phyloP scores from a whole-genome alignment of 2,797 vertebrate genomes.

The Bucorvus abyssinicus region DNA sequence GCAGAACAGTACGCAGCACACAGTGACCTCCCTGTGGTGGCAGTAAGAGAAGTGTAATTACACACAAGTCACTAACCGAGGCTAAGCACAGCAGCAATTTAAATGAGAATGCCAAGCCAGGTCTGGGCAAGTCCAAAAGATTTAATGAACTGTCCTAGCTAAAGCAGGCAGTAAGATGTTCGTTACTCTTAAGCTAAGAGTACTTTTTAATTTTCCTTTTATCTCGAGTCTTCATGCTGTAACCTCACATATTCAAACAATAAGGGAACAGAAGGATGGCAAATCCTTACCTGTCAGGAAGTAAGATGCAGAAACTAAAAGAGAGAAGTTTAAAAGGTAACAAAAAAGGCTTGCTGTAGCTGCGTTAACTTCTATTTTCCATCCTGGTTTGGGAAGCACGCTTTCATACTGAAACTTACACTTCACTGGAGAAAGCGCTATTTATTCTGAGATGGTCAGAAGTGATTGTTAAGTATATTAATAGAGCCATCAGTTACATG shows the following conservation, averaged over 20 bases:
- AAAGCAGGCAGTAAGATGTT: background rate
- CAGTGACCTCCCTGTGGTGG: background rate
- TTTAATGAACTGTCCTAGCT: background rate
- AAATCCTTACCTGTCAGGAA: background rate
- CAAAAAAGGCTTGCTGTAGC: background rate
- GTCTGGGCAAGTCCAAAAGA: background rate
- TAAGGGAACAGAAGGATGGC: background rate
- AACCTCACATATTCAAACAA: background rate
- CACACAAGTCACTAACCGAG: background rate
- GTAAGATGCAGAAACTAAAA: background rate
- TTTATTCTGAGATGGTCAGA: conserved; percentile 18
- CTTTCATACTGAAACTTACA: background rate
- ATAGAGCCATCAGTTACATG: background rate
- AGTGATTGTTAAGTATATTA: background rate
- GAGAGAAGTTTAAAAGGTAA: background rate
- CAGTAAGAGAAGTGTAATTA: background rate
- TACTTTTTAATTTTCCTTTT: background rate
- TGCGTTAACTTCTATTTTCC: background rate
- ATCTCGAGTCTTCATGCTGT: background rate
- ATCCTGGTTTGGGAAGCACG: background rate
- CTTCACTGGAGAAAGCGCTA: background rate
- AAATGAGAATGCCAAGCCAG: background rate
- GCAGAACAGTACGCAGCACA: background rate
- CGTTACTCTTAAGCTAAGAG: background rate
- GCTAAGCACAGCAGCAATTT: background rate